Conservation (phyloP, 2,113 vertebrate species). For the Xenus cinereus region DNA sequence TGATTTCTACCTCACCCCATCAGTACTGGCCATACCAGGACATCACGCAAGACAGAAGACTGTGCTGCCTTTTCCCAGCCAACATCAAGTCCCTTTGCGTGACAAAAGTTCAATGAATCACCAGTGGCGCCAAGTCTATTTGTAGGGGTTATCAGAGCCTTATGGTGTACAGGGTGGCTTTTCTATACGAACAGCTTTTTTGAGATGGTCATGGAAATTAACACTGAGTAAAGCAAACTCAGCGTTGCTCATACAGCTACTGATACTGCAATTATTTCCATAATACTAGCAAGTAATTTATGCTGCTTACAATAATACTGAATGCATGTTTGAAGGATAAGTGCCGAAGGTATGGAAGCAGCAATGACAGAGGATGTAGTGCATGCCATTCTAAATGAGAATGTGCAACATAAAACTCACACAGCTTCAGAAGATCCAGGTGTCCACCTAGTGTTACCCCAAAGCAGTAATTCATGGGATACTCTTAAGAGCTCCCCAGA, state of each 20-base stretch:
- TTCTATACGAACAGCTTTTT: background rate
- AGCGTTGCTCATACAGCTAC: background rate
- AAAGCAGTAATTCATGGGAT: background rate
- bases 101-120: background rate
- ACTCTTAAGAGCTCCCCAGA: background rate
- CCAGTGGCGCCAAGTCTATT: background rate
- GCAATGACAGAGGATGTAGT: background rate
- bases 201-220: background rate
- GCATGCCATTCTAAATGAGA: background rate
- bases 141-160: background rate
- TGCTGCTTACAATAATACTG: background rate
- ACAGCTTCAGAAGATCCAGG: slow-evolving; percentile 38
- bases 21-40: background rate
- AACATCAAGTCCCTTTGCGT: background rate
- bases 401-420: background rate
- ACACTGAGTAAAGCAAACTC: background rate
- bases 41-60: background rate
- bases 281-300: background rate
- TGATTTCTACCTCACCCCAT: background rate
- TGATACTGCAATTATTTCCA: background rate
- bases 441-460: slow-evolving; percentile 39
- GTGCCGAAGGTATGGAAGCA: background rate
- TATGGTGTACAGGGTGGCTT: background rate
- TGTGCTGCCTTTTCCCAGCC: background rate
- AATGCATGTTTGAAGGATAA: background rate